Conservation (phyloP, 1,140 invertebrate species). For the Meloidogyne exigua region DNA sequence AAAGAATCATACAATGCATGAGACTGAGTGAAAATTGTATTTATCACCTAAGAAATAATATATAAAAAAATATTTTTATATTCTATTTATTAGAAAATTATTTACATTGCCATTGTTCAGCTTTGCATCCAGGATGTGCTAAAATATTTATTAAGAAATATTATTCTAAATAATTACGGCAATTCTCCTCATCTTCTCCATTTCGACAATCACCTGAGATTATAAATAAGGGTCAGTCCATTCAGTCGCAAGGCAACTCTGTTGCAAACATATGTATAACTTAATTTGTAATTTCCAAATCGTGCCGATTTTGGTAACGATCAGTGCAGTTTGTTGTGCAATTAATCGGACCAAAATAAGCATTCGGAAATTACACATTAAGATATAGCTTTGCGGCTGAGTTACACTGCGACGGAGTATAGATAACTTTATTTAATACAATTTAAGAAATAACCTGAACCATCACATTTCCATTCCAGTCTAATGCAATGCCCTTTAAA, state of each 20-base stretch:
- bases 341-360: too few relatives aligned
- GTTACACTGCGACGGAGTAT: too few relatives aligned
- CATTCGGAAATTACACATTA: too few relatives aligned
- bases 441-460: constrained; percentile 53
- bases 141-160: constrained; percentile 13
- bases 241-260: too few relatives aligned
- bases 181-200: too few relatives aligned
- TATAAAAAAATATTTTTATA: not conserved
- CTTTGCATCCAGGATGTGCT: constrained; percentile 63
- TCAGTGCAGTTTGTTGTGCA: too few relatives aligned
- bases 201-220: constrained; percentile 52
- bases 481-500: constrained; percentile 68
- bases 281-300: too few relatives aligned
- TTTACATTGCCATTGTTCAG: constrained; percentile 62
- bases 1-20: constrained; percentile 53
- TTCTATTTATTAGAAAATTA: constrained; percentile 31
- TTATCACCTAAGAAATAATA: not conserved
- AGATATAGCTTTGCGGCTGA: too few relatives aligned
- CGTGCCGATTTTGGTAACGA: too few relatives aligned
- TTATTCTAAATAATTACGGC: constrained; percentile 45
- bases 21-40: constrained; percentile 71
- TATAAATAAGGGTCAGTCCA: too few relatives aligned
- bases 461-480: constrained; percentile 70
- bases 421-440: too few relatives aligned
- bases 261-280: too few relatives aligned